phyloP scores from a whole-genome alignment of 1,140 invertebrate species.

The Cherax destructor region DNA sequence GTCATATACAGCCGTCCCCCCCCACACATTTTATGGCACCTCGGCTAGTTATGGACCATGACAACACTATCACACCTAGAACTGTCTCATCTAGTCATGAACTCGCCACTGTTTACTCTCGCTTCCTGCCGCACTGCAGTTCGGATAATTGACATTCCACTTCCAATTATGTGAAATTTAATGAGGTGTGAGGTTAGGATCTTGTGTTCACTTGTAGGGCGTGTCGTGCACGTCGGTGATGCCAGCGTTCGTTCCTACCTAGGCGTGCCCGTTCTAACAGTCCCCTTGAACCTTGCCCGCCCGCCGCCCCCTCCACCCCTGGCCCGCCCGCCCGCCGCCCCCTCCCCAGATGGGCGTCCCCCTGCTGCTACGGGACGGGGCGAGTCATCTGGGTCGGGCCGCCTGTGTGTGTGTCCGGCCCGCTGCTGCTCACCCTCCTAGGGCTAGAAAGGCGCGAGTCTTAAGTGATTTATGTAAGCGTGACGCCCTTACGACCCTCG shows the following conservation, averaged over 20 bases:
- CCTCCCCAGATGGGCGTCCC: constrained; percentile 2
- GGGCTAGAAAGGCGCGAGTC: constrained; percentile 69
- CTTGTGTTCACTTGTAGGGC: not conserved
- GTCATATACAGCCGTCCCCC: not conserved
- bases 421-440: constrained; percentile 55
- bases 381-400: constrained; percentile 58
- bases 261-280: constrained; percentile 54
- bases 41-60: not conserved
- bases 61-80: not conserved
- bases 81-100: not conserved
- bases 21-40: not conserved
- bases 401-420: constrained; percentile 59
- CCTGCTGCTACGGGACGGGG: constrained; percentile 63
- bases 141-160: not conserved
- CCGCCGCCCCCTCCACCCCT: not conserved
- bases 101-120: not conserved
- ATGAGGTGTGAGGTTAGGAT: not conserved
- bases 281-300: constrained; percentile 47
- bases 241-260: not conserved
- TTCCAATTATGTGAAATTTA: not conserved
- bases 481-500: constrained; percentile 69
- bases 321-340: not conserved
- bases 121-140: not conserved
- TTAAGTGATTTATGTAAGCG: constrained; percentile 70
- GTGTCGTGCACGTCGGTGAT: not conserved